Evolutionary conservation across 2,797 vertebrate species (phyloP).

Genomic region (Pempheris klunzingeri): DNA sequence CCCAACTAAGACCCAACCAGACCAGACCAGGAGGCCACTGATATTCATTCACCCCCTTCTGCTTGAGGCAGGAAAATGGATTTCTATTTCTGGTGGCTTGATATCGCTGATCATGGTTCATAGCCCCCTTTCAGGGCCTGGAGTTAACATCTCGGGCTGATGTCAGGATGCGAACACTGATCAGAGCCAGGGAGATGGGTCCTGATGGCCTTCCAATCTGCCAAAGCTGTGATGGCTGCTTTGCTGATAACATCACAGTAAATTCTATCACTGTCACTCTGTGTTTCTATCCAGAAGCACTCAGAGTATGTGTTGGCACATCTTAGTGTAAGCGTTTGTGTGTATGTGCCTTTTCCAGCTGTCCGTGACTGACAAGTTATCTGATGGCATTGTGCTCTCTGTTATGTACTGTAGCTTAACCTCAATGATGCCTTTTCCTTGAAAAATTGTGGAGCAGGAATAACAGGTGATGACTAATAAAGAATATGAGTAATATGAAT

Average conservation of each 20-base stretch:
- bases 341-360: conserved; percentile 68
- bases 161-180: conserved; percentile 85
- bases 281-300: conserved; percentile 83
- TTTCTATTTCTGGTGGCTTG: conserved; percentile 88
- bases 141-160: conserved; percentile 87
- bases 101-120: conserved; percentile 89
- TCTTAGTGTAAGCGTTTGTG: conserved; percentile 67
- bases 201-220: conserved; percentile 87
- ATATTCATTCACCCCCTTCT: conserved; percentile 73
- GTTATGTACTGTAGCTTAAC: conserved; percentile 72
- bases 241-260: conserved; percentile 86
- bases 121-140: conserved; percentile 85
- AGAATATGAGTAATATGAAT: background rate
- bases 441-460: conserved; percentile 54
- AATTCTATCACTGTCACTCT: conserved; percentile 89
- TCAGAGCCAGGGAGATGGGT: conserved; percentile 85
- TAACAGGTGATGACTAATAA: conserved; percentile 40
- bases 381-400: conserved; percentile 77
- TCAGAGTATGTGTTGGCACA: conserved; percentile 79
- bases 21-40: conserved; percentile 81
- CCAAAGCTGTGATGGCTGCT: conserved; percentile 85
- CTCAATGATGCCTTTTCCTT: conserved; percentile 55
- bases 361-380: conserved; percentile 78
- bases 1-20: conserved; percentile 71
- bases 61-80: conserved; percentile 87